phyloP scores from a whole-genome alignment of 1,140 invertebrate species.

The Drosophila pandora region DNA sequence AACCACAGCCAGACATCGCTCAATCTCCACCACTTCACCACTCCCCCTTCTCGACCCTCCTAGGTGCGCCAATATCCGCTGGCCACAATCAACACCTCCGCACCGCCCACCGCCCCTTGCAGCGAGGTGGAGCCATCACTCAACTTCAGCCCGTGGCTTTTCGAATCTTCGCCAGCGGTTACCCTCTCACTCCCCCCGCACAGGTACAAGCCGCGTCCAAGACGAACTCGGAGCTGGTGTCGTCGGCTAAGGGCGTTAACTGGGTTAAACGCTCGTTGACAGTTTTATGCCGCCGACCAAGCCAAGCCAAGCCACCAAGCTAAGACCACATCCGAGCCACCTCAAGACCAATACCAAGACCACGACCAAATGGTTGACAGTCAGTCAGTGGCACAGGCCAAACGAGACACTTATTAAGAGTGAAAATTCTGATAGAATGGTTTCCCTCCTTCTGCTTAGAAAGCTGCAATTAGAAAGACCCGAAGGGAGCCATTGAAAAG shows the following conservation, averaged over 20 bases:
- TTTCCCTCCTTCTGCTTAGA: slow-evolving; percentile 65
- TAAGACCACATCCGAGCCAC: slow-evolving; percentile 28
- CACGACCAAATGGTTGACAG: slow-evolving; percentile 54
- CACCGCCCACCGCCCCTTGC: slow-evolving; percentile 46
- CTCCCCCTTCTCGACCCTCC: background rate
- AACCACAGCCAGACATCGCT: slow-evolving; percentile 61
- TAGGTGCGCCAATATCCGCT: slow-evolving; percentile 57
- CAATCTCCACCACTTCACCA: slow-evolving; percentile 46
- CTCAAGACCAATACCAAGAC: slow-evolving; percentile 19
- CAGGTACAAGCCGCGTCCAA: slow-evolving; percentile 10
- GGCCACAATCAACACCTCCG: slow-evolving; percentile 70
- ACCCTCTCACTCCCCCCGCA: slow-evolving; percentile 9
- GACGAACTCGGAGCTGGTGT: slow-evolving; percentile 22
- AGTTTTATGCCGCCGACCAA: slow-evolving; percentile 65
- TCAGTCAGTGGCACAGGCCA: slow-evolving; percentile 76
- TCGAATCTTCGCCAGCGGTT: slow-evolving; percentile 38
- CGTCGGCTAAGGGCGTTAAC: slow-evolving; percentile 73
- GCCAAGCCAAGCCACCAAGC: background rate
- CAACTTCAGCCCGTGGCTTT: slow-evolving; percentile 53
- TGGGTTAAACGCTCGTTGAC: slow-evolving; percentile 79
- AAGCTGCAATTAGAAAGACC: slow-evolving; percentile 68
- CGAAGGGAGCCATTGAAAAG: slow-evolving; percentile 47
- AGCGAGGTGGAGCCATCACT: slow-evolving; percentile 66
- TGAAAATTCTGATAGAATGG: slow-evolving; percentile 74
- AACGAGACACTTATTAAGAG: slow-evolving; percentile 79